A percentile compares a stretch with the other conserved stretches of the same genome.
Conservation (phyloP, 2,888 invertebrate species). For the Melanotus villosus region DNA sequence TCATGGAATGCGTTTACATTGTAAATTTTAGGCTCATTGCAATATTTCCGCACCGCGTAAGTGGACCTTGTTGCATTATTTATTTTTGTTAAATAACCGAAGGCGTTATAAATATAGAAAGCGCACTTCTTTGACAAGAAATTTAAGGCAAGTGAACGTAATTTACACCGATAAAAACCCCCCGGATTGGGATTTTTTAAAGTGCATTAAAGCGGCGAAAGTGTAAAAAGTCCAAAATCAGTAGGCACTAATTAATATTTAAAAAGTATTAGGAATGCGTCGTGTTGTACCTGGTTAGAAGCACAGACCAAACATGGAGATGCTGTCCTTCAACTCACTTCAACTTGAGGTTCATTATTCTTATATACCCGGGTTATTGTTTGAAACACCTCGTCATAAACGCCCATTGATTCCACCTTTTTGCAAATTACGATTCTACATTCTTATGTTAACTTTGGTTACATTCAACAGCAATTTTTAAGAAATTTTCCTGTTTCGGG, state of each 20-base stretch:
- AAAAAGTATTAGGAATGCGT: not conserved
- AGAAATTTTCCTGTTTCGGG: too few species aligned
- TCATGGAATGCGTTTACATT: not conserved
- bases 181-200: slow-evolving; percentile 8
- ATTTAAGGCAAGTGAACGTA: slow-evolving; percentile 15
- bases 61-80: too few species aligned
- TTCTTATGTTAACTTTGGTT: not conserved
- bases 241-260: slow-evolving; percentile 22
- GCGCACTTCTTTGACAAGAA: slow-evolving; percentile 17
- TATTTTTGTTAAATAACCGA: slow-evolving; percentile 10
- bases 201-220: slow-evolving; percentile 25
- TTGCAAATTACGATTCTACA: not conserved
- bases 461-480: not conserved
- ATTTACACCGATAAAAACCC: not conserved
- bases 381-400: slow-evolving; percentile 16
- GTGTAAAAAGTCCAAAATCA: slow-evolving; percentile 28
- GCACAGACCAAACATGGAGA: slow-evolving; percentile 15
- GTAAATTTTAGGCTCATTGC: slow-evolving; percentile 13
- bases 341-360: slow-evolving; percentile 28
- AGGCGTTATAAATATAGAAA: not conserved
- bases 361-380: slow-evolving; percentile 20
- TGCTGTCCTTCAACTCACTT: slow-evolving; percentile 33
- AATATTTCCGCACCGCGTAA: too few species aligned
- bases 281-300: not conserved
- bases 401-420: not conserved